A percentile compares a stretch with the other conserved stretches of the same genome.
Evolutionary conservation across 2,888 invertebrate genomes (phyloP).

Genomic region (Torymus tubicola): DNA sequence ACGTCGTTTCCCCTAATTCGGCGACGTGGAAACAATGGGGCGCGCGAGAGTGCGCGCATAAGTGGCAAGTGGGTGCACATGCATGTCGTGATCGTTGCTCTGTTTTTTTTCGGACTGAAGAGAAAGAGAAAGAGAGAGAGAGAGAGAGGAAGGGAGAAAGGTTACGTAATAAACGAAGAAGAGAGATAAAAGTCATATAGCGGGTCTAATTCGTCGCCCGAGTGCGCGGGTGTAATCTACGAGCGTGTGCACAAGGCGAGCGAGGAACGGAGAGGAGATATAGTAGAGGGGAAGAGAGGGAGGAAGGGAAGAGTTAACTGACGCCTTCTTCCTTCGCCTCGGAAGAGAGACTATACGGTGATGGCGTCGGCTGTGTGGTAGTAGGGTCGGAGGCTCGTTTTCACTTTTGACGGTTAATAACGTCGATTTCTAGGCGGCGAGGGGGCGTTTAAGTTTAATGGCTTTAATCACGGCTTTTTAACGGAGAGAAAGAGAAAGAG

Average conservation of each 20-base stretch:
- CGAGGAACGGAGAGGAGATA: not conserved
- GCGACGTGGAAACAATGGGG: slow-evolving; percentile 2
- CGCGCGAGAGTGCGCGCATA: not conserved
- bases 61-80: not conserved
- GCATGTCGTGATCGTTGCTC: not conserved
- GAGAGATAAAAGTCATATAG: slow-evolving; percentile 36
- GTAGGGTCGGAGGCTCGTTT: slow-evolving; percentile 13
- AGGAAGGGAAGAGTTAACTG: slow-evolving; percentile 4
- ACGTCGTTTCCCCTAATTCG: slow-evolving; percentile 17
- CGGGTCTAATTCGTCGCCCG: slow-evolving; percentile 34
- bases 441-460: too few relatives aligned
- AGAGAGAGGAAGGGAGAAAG: not conserved
- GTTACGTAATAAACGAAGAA: too few relatives aligned
- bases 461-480: too few relatives aligned
- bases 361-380: too few relatives aligned
- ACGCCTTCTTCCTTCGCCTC: not conserved
- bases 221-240: slow-evolving; percentile 14
- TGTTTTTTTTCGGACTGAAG: too few relatives aligned
- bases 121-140: not conserved
- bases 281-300: not conserved
- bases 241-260: not conserved
- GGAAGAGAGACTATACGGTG: not conserved
- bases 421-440: too few relatives aligned
- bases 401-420: slow-evolving; percentile 8
- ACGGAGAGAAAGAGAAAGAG: too few relatives aligned